phyloP scores from a whole-genome alignment of 1,140 invertebrate genomes.

The Drosophila equinoxialis region DNA sequence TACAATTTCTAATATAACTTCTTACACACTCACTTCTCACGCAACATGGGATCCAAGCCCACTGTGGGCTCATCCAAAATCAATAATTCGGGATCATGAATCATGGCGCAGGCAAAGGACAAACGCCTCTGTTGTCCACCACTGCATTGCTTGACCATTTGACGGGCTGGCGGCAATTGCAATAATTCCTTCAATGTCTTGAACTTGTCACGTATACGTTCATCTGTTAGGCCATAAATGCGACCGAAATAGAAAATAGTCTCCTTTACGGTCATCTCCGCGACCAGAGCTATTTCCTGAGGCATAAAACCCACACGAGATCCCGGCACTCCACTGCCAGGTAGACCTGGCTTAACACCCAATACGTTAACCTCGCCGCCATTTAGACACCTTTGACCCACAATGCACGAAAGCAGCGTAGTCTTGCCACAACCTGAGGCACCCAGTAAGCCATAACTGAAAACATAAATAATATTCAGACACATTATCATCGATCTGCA shows the following conservation, averaged over 20 bases:
- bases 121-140: constrained; percentile 95
- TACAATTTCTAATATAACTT: neutral
- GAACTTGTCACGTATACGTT: constrained; percentile 87
- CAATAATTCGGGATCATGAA: constrained; percentile 93
- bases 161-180: constrained; percentile 87
- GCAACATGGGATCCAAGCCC: constrained; percentile 94
- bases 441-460: constrained; percentile 93
- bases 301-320: constrained; percentile 94
- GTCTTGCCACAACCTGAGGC: constrained; percentile 94
- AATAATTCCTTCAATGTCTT: constrained; percentile 88
- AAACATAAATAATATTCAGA: neutral
- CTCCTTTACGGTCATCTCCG: constrained; percentile 93
- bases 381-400: constrained; percentile 89
- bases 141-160: constrained; percentile 88
- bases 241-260: constrained; percentile 95
- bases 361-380: constrained; percentile 91
- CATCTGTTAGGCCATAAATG: constrained; percentile 90
- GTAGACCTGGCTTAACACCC: constrained; percentile 89
- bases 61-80: constrained; percentile 97
- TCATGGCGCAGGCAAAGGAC: constrained; percentile 92
- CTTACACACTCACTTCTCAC: constrained; percentile 87
- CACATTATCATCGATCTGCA: constrained; percentile 17
- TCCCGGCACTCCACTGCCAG: constrained; percentile 90
- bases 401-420: constrained; percentile 93
- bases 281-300: constrained; percentile 93